A percentile compares a stretch with the other conserved stretches of the same genome.
These are phyloP conservation scores for Coregonus suidteri DNA, from an alignment of 2,797 vertebrate species.

Conservation along the genomic window DNA sequence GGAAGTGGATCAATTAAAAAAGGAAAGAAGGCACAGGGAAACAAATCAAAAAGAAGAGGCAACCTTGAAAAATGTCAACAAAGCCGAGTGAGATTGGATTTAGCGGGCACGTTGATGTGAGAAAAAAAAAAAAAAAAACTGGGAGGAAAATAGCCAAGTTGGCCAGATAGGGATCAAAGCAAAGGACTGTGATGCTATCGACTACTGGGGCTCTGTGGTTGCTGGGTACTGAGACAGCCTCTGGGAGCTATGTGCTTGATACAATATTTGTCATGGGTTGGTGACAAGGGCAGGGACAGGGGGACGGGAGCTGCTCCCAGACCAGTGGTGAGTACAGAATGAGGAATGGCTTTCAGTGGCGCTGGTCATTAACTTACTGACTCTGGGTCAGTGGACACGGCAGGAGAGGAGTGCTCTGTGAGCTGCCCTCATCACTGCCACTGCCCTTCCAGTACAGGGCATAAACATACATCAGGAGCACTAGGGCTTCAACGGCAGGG, in stretches of 20 bases:
- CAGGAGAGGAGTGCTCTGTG: conserved; percentile 21
- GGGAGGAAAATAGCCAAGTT: conserved; percentile 42
- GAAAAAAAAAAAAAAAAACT: too few species aligned
- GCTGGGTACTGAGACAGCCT: background rate
- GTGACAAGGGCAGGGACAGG: conserved; percentile 67
- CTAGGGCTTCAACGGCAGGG: background rate
- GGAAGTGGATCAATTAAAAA: conserved; percentile 27
- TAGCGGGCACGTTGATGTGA: conserved; percentile 4
- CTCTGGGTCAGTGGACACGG: conserved; percentile 59
- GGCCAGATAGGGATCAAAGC: conserved; percentile 57
- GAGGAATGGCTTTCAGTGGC: conserved; percentile 64
- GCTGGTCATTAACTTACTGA: conserved; percentile 72
- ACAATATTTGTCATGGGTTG: conserved; percentile 63
- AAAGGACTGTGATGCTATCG: conserved; percentile 55
- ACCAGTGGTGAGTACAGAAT: conserved; percentile 66
- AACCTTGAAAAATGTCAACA: conserved; percentile 11
- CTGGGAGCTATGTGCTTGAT: conserved; percentile 37
- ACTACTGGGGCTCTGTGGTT: conserved; percentile 2
- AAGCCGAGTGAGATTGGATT: conserved; percentile 25
- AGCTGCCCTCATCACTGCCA: conserved; percentile 48
- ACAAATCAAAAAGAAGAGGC: background rate
- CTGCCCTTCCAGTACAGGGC: conserved; percentile 24
- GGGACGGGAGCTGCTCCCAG: conserved; percentile 47
- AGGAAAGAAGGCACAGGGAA: background rate
- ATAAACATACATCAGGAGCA: background rate